These are phyloP conservation scores for Carlito syrichta DNA, from an alignment of 2,113 vertebrate genomes.

Conservation along the genomic window DNA sequence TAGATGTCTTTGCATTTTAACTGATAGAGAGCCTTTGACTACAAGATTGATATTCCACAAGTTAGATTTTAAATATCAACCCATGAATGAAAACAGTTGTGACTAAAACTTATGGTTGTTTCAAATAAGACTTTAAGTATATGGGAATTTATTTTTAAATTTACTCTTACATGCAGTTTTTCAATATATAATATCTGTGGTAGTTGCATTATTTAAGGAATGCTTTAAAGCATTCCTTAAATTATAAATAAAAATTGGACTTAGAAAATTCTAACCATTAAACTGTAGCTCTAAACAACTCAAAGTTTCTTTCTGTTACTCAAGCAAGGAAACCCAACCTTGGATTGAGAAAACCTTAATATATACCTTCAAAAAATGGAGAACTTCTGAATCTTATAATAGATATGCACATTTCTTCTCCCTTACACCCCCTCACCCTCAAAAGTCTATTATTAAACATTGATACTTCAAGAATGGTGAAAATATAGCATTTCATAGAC, in stretches of 20 bases:
- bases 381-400: constrained; percentile 39
- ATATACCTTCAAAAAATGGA: not conserved
- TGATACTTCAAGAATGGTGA: constrained; percentile 19
- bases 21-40: not conserved
- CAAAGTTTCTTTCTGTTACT: not conserved
- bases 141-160: not conserved
- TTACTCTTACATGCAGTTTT: not conserved
- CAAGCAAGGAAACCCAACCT: not conserved
- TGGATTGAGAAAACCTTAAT: not conserved
- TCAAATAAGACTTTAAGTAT: too few relatives aligned
- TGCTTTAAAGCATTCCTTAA: not conserved
- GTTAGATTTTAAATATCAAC: not conserved
- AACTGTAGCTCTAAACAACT: not conserved
- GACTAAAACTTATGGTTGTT: not conserved
- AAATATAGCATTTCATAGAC: constrained; percentile 38
- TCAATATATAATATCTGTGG: not conserved
- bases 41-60: not conserved
- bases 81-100: not conserved
- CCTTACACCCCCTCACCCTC: constrained; percentile 12
- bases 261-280: not conserved
- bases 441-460: constrained; percentile 54
- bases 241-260: not conserved
- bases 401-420: constrained; percentile 37
- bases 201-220: too few relatives aligned
- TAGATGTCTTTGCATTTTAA: not conserved